Base-by-base conservation (phyloP, 1,140 invertebrate genomes). In the Polypedilum pembai region DNA sequence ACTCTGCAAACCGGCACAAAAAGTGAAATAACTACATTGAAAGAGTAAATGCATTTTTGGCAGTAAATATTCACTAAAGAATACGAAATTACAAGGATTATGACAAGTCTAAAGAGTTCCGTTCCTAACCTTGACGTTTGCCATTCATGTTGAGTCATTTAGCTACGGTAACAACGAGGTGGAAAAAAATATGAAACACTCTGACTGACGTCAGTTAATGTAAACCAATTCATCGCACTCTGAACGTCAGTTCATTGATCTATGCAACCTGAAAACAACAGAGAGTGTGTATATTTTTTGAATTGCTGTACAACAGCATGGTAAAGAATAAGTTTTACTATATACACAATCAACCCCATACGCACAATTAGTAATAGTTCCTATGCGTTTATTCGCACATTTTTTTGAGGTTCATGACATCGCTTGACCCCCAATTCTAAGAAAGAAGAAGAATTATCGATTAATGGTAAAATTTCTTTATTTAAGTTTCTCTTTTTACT, bases 211-310 rank as follows among this genome's bases (percentile, higher is more conserved):
- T 69, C 65, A 69, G 65, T 10, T 18, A 69, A 69, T 69, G 17
- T 69, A 21, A 69, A 69, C 65, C 65, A 69, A 69, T 69, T 69
- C 65, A 69, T 69, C 65, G 65, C 65, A 18, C 65, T 69, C 65
- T 69, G 65, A 69, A 7, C 45, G 65, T 18, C 20, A 21, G 65
- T 69, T 69, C 65, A 69, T 8, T 69, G 65, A 69, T 69, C 65
- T 69, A 21, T 21, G 20, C 17, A 69, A 69, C 65, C 65, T 69
- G 65, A 69, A 69, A 69, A 33, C 24, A 33, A 33, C 24, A 1
- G 24, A 33, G 24, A 33, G 24, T 33, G 24, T 33, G 24, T 33
- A 5, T 33, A 33, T 33, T 33, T 33, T 33, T 33, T 33, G 24
- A 33, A 33, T 33, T 33, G 24, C 24, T 33, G 24, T 33, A n/a